These are phyloP conservation scores for Pocillopora verrucosa DNA, from an alignment of 64 coral and sea anemone species.

Conservation along the genomic window DNA sequence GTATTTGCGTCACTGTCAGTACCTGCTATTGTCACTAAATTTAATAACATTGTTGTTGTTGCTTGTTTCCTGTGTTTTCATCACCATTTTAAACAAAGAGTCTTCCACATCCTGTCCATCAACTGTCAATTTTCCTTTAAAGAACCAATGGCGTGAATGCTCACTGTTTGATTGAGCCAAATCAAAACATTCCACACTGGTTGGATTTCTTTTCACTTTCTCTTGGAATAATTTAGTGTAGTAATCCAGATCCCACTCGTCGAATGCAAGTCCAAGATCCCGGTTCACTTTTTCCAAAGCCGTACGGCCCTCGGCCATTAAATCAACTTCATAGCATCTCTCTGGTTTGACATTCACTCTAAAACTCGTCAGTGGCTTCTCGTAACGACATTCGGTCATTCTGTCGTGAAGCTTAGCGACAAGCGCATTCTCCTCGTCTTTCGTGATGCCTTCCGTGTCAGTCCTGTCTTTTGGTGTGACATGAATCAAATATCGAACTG, in stretches of 20 bases:
- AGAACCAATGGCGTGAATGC: conserved; percentile 98
- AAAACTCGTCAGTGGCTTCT: conserved; percentile 79
- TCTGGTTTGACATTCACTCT: conserved; percentile 62
- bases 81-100: conserved; percentile 93
- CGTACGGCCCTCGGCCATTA: conserved; percentile 47
- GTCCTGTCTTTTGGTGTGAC: conserved; percentile 33
- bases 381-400: conserved; percentile 93
- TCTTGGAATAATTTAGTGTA: conserved; percentile 88
- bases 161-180: conserved; percentile 96
- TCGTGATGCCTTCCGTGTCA: conserved; percentile 46
- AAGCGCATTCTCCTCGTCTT: conserved; percentile 76
- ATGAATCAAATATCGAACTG: conserved; percentile 68
- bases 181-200: conserved; percentile 99
- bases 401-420: conserved; percentile 75
- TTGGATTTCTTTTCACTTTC: conserved; percentile 82
- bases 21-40: conserved; percentile 95
- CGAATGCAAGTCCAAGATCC: conserved; percentile 90
- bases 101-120: conserved; percentile 81
- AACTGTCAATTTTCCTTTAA: conserved; percentile 75
- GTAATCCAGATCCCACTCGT: conserved; percentile 94
- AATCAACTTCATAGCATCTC: conserved; percentile 79
- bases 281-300: conserved; percentile 86
- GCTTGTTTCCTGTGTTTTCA: conserved; percentile 76
- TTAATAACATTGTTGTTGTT: conserved; percentile 94
- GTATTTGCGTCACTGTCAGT: not conserved